These are phyloP conservation scores for Philantomba maxwellii DNA, from an alignment of 2,113 vertebrate genomes.

Conservation along the genomic window DNA sequence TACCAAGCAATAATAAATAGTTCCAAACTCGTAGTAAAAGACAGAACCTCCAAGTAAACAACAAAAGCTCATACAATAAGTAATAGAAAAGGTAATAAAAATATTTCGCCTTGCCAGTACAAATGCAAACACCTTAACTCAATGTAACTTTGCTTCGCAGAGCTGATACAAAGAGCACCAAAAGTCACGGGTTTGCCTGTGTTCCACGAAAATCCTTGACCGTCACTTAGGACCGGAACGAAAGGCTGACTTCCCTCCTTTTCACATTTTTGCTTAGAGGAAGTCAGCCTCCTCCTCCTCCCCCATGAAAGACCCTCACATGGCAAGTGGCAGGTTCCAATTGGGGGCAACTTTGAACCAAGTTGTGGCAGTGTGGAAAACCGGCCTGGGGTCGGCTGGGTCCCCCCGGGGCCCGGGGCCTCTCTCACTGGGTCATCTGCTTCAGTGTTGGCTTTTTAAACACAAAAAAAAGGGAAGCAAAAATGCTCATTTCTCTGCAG, in stretches of 20 bases:
- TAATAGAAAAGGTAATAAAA: conserved; percentile 91
- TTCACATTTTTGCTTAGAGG: conserved; percentile 44
- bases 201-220: conserved; percentile 76
- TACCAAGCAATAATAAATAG: conserved; percentile 92
- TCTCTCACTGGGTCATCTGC: background rate
- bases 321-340: conserved; percentile 60
- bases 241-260: conserved; percentile 75
- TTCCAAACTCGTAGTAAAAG: conserved; percentile 90
- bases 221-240: conserved; percentile 75
- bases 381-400: background rate
- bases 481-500: conserved; percentile 71
- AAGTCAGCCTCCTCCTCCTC: conserved; percentile 23
- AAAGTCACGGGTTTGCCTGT: conserved; percentile 80
- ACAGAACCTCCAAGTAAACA: conserved; percentile 89
- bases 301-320: conserved; percentile 34
- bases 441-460: conserved; percentile 65
- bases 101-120: conserved; percentile 88
- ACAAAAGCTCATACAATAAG: conserved; percentile 88
- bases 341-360: conserved; percentile 54
- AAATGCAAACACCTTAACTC: conserved; percentile 87
- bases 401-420: background rate
- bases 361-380: conserved; percentile 64
- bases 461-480: conserved; percentile 66
- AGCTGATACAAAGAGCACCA: conserved; percentile 86
- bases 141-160: conserved; percentile 82